Evolutionary conservation across 2,797 vertebrate species (phyloP), one percentile per base, ranked within the genome.

Genomic region (Bradypodion ventrale): DNA sequence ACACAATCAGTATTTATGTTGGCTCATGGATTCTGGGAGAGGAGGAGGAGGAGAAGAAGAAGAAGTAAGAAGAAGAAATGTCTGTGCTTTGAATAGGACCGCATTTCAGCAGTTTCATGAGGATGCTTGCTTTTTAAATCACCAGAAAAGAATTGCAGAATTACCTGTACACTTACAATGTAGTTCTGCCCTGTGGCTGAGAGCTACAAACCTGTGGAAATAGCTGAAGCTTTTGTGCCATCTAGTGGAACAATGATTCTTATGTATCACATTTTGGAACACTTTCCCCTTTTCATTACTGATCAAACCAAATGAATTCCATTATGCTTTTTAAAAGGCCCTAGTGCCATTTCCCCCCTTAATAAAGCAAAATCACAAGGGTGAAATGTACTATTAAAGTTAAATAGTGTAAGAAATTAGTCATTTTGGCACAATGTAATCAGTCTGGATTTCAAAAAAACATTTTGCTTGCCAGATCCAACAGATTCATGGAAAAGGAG

Each of bases 141-240:
- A 15, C 25, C 12, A 27, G 6, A 8, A 56, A 69, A 80, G 12
- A 7, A 21, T 13, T 21, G 1, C 4, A 35, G 52, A 15, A 27
- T 52, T 60, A 32, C n/a, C n/a, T n/a, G n/a, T n/a, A n/a, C 1
- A 32, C 21, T 23, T 46, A n/a, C 42, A 25, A 12, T 32, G 59
- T 6, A 15, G 23, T 37, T n/a, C 16, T 52, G 15, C 44, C 23
- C 5, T 15, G 8, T 32, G 52, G 70, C 21, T 62, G n/a, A 69
- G 8, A 56, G 35, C 46, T 56, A 56, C 7, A 70, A 70, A 21
- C 40, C 40, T 63, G 29, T 65, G 29, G 42, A 46, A 49, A 66
- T 6, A 72, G 40, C 21, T 77, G 35, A 56, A 87, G 1, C 89
- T 88, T 83, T 32, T 85, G 12, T 87, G 93, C 93, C 94, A 86